Percentiles rank a stretch among this genome's conserved stretches.
Evolutionary conservation across 2,113 vertebrate genomes (phyloP).

Genomic region (Rhynchomys soricoides): DNA sequence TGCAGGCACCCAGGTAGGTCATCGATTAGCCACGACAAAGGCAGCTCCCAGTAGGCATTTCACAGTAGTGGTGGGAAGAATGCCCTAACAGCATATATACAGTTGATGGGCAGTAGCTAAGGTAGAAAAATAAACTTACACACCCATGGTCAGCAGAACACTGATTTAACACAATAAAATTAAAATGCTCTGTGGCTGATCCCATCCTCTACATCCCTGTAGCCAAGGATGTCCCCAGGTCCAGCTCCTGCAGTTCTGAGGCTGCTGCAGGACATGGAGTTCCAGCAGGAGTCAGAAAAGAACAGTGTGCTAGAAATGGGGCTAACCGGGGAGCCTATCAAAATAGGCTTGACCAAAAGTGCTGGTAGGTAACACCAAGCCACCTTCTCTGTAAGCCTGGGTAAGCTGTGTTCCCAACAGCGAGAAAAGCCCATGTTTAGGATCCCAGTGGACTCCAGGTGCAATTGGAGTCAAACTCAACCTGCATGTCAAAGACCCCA

Average conservation of each 20-base stretch:
- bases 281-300: not conserved
- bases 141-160: not conserved
- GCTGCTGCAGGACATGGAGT: not conserved
- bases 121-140: not conserved
- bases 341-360: not conserved
- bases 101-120: not conserved
- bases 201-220: not conserved
- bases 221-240: not conserved
- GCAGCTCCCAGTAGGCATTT: constrained; percentile 23
- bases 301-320: not conserved
- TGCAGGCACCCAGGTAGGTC: not conserved
- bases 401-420: not conserved
- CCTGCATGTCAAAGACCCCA: not conserved
- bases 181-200: not conserved
- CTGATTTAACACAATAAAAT: not conserved
- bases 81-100: constrained; percentile 40
- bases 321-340: not conserved
- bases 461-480: not conserved
- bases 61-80: not conserved
- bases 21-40: not conserved
- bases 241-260: not conserved
- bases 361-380: not conserved
- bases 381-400: not conserved
- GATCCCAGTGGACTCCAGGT: not conserved
- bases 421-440: not conserved